Evolutionary conservation across 2,888 invertebrate species (phyloP).

Genomic region (Scaptomyza polygonia): DNA sequence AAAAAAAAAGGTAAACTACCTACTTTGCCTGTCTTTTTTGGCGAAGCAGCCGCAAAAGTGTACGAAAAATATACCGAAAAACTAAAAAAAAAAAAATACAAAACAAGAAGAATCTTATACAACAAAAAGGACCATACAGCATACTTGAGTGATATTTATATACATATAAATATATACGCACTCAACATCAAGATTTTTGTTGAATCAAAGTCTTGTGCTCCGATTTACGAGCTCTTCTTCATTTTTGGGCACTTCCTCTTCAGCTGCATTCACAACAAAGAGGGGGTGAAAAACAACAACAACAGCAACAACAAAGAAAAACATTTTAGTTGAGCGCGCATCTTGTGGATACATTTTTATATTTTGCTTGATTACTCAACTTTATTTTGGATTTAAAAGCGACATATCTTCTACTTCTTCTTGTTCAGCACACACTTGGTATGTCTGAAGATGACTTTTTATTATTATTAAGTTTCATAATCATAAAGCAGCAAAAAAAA

Average conservation of each 20-base stretch:
- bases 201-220: slow-evolving; percentile 62
- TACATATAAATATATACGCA: slow-evolving; percentile 2
- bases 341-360: slow-evolving; percentile 60
- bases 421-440: slow-evolving; percentile 49
- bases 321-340: slow-evolving; percentile 29
- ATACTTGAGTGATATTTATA: slow-evolving; percentile 25
- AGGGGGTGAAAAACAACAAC: neutral
- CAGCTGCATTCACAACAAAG: slow-evolving; percentile 15
- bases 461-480: slow-evolving; percentile 14
- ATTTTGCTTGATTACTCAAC: slow-evolving; percentile 42
- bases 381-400: slow-evolving; percentile 60
- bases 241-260: slow-evolving; percentile 14
- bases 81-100: neutral
- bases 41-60: slow-evolving; percentile 75
- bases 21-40: slow-evolving; percentile 70
- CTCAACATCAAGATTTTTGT: slow-evolving; percentile 30
- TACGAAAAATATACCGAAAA: slow-evolving; percentile 72
- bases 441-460: slow-evolving; percentile 43
- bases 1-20: slow-evolving; percentile 74
- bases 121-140: slow-evolving; percentile 15
- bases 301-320: no score
- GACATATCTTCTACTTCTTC: slow-evolving; percentile 18
- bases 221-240: slow-evolving; percentile 67
- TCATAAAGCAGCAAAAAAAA: slow-evolving; percentile 33
- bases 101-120: slow-evolving; percentile 31